These are phyloP conservation scores for Abrostola triplasia DNA, from an alignment of 2,888 invertebrate genomes.

Conservation along the genomic window DNA sequence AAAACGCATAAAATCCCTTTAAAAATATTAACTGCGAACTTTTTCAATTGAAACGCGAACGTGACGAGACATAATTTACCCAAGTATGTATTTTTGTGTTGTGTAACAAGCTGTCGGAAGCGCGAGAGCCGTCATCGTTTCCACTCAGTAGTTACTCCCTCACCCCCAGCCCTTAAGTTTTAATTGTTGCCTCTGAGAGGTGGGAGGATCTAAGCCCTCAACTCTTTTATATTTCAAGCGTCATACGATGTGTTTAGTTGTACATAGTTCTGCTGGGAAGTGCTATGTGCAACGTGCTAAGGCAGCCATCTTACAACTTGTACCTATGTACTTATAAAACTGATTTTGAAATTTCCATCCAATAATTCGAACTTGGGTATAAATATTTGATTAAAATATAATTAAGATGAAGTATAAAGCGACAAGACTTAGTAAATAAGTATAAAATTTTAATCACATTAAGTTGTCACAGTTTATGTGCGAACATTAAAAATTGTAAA, in stretches of 20 bases:
- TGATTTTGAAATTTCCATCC: neutral
- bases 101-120: constrained; percentile 66
- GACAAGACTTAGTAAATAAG: neutral
- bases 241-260: constrained; percentile 62
- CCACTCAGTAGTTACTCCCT: constrained; percentile 83
- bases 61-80: constrained; percentile 79
- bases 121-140: constrained; percentile 73
- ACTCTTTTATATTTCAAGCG: constrained; percentile 78
- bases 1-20: constrained; percentile 47
- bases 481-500: constrained; percentile 35
- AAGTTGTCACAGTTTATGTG: constrained; percentile 26
- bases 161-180: constrained; percentile 78
- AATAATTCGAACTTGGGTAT: too few relatives aligned
- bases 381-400: neutral
- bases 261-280: constrained; percentile 54
- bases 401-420: neutral
- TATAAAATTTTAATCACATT: neutral
- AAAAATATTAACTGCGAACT: constrained; percentile 50
- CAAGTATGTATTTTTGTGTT: constrained; percentile 75
- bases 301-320: constrained; percentile 62
- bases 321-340: constrained; percentile 9
- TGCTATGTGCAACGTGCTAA: constrained; percentile 39
- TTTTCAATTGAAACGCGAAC: constrained; percentile 60
- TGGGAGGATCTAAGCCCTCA: constrained; percentile 82
- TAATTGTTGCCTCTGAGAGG: constrained; percentile 85